phyloP scores from a whole-genome alignment of 2,113 vertebrate genomes.

The Romanogobio albipinnatus region DNA sequence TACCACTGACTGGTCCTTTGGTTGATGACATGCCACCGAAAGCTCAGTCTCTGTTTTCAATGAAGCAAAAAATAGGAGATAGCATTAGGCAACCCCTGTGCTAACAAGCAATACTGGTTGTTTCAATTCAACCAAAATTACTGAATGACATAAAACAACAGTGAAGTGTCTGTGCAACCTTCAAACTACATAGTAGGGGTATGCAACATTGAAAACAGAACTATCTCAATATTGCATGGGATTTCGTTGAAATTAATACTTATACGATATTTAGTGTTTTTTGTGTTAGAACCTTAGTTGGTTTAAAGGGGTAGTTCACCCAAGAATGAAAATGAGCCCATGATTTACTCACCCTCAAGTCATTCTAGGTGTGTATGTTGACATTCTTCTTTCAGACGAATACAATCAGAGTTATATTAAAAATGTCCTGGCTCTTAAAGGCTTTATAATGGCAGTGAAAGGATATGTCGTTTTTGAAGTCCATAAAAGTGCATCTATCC shows the following conservation, averaged over 20 bases:
- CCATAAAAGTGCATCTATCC: too few species aligned
- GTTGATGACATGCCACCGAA: slow-evolving; percentile 92
- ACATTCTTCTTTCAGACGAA: too few species aligned
- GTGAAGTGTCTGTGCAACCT: not conserved
- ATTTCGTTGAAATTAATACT: not conserved
- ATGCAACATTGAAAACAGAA: not conserved
- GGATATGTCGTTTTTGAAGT: too few species aligned
- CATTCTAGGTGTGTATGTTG: too few species aligned
- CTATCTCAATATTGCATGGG: not conserved
- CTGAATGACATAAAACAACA: not conserved
- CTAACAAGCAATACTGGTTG: not conserved
- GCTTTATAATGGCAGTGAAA: too few species aligned
- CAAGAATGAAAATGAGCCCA: too few species aligned
- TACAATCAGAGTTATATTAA: too few species aligned
- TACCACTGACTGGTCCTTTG: slow-evolving; percentile 87
- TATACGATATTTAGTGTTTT: not conserved
- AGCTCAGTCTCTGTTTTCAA: slow-evolving; percentile 84
- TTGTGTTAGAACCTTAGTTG: not conserved
- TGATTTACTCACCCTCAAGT: too few species aligned
- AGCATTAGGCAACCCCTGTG: not conserved
- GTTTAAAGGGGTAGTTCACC: too few species aligned
- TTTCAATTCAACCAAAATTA: too few species aligned
- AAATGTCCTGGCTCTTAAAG: too few species aligned
- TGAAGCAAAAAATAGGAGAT: slow-evolving; percentile 38
- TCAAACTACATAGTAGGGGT: not conserved